Percentiles rank a stretch among this genome's conserved stretches.
Evolutionary conservation across 2,888 invertebrate species (phyloP).

Genomic region (Drosophila nigricruria): DNA sequence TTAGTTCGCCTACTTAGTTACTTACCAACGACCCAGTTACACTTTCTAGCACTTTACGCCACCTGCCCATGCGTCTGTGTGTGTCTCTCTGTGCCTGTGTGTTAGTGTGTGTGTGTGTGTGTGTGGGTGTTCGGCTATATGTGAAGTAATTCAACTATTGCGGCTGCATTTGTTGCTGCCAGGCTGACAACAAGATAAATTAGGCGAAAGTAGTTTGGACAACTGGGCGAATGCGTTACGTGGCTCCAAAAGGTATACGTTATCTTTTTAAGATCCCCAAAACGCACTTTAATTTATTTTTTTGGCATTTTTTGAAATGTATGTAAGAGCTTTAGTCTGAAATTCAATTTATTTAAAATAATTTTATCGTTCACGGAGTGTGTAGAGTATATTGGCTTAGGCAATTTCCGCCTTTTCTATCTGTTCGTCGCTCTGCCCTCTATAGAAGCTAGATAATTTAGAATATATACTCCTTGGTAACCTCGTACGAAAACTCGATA

Average conservation of each 20-base stretch:
- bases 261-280: conserved; percentile 4
- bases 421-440: too few species aligned
- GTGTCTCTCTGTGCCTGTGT: not conserved
- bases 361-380: not conserved
- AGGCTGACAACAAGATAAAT: conserved; percentile 77
- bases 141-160: conserved; percentile 53
- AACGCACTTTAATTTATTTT: not conserved
- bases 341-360: not conserved
- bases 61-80: conserved; percentile 34
- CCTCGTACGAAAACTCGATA: too few species aligned
- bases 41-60: conserved; percentile 54
- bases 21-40: conserved; percentile 64
- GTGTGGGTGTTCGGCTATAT: conserved; percentile 17
- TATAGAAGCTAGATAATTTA: too few species aligned
- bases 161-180: conserved; percentile 75
- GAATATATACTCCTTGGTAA: too few species aligned
- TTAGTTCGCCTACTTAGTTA: conserved; percentile 59
- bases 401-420: not conserved
- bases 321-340: too few species aligned
- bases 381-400: not conserved
- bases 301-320: not conserved
- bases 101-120: not conserved
- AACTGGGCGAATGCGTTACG: conserved; percentile 28
- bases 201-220: conserved; percentile 62
- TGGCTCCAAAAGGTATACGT: conserved; percentile 5